Conservation (phyloP, 2,888 invertebrate genomes). For the Microctonus brassicae region DNA sequence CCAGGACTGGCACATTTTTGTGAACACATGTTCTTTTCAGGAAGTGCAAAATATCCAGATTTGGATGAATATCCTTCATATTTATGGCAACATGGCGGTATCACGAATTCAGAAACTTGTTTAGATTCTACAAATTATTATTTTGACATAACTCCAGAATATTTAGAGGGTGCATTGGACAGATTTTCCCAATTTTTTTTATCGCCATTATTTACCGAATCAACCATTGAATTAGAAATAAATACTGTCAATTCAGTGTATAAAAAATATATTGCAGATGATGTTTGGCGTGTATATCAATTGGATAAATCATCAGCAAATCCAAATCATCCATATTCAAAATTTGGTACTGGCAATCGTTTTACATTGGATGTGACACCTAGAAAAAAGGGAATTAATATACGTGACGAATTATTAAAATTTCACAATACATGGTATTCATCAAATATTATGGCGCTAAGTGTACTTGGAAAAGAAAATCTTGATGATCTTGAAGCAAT, state of each 20-base stretch:
- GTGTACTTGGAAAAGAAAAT: conserved; percentile 92
- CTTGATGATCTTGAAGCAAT: conserved; percentile 89
- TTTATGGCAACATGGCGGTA: conserved; percentile 91
- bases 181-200: conserved; percentile 98
- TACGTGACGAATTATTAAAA: conserved; percentile 86
- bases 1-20: conserved; percentile 98
- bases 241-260: conserved; percentile 97
- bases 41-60: conserved; percentile 91
- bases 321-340: conserved; percentile 86
- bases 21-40: conserved; percentile 98
- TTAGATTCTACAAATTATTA: conserved; percentile 93
- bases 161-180: conserved; percentile 85
- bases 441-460: conserved; percentile 92
- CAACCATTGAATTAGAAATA: conserved; percentile 92
- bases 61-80: conserved; percentile 94
- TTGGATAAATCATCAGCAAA: conserved; percentile 87
- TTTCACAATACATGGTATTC: conserved; percentile 96
- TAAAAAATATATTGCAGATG: conserved; percentile 91
- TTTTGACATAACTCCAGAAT: conserved; percentile 91
- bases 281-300: conserved; percentile 91
- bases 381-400: conserved; percentile 84
- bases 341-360: conserved; percentile 93
- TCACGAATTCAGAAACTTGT: conserved; percentile 91
- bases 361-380: conserved; percentile 85
- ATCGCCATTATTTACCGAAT: conserved; percentile 90